phyloP scores from a whole-genome alignment of 2,888 invertebrate species.

The Platypus cylindrus region DNA sequence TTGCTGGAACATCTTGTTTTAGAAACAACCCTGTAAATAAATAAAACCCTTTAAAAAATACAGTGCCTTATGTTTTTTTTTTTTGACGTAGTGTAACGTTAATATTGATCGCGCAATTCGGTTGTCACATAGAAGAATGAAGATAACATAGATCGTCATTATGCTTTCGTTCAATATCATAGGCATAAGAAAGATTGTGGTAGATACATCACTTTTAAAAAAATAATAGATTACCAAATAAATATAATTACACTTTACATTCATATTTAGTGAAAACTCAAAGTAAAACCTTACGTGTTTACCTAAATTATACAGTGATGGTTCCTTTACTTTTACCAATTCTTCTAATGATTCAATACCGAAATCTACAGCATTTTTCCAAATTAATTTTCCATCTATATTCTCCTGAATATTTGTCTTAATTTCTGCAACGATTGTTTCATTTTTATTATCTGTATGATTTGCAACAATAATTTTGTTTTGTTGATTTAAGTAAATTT shows the following conservation, averaged over 20 bases:
- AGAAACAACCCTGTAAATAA: slow-evolving; percentile 47
- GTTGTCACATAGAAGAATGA: no score
- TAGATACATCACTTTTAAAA: no score
- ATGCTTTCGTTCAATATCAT: no score
- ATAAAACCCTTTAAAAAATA: no score
- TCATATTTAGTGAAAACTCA: background rate
- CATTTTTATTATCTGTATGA: slow-evolving; percentile 4
- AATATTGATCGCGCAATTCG: no score
- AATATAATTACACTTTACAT: background rate
- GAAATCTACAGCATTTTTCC: slow-evolving; percentile 47
- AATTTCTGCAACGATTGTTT: slow-evolving; percentile 1
- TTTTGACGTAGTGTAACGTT: no score
- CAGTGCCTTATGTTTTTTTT: no score
- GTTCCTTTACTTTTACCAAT: slow-evolving; percentile 47
- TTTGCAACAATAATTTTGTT: slow-evolving; percentile 3
- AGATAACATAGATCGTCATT: no score
- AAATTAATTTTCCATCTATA: slow-evolving; percentile 9
- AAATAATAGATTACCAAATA: background rate
- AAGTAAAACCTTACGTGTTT: slow-evolving; percentile 21
- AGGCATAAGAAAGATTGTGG: no score
- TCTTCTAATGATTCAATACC: slow-evolving; percentile 56
- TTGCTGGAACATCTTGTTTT: slow-evolving; percentile 50
- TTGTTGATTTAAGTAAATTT: slow-evolving; percentile 3
- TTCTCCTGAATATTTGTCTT: background rate
- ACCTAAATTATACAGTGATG: slow-evolving; percentile 47